Percentiles rank a stretch among this genome's conserved stretches.
Evolutionary conservation across 2,797 vertebrate genomes (phyloP).

Genomic region (Melanotaenia pygmaea): DNA sequence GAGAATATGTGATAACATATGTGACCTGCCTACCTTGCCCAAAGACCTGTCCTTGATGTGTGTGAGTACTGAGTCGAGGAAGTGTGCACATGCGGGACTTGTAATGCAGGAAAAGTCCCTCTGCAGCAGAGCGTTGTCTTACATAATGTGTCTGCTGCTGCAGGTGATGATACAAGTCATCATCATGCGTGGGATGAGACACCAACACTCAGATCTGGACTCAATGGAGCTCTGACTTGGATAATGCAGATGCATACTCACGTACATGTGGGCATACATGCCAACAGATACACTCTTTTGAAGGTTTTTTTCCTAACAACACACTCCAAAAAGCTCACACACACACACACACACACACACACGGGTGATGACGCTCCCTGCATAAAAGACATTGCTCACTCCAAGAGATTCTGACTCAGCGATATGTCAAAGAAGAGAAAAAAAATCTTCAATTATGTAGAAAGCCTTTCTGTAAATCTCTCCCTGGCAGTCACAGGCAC

Average conservation of each 20-base stretch:
- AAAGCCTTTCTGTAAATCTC: constrained; percentile 83
- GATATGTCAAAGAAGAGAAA: constrained; percentile 60
- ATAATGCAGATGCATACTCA: constrained; percentile 31
- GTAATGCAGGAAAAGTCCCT: constrained; percentile 52
- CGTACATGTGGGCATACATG: not conserved
- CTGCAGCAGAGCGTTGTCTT: constrained; percentile 62
- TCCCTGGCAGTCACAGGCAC: constrained; percentile 61
- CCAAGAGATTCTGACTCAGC: constrained; percentile 78
- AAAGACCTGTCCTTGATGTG: constrained; percentile 43
- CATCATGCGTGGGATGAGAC: constrained; percentile 58
- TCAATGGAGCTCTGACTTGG: constrained; percentile 50
- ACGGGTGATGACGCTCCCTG: constrained; percentile 20
- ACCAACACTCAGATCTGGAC: constrained; percentile 50
- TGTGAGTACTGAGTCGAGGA: constrained; percentile 11
- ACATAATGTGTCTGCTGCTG: constrained; percentile 63
- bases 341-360: constrained; percentile 1
- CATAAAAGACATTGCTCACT: constrained; percentile 64
- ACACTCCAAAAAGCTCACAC: not conserved
- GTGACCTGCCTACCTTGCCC: constrained; percentile 52
- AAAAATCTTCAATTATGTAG: constrained; percentile 82
- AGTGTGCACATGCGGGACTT: not conserved
- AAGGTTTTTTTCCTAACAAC: constrained; percentile 6
- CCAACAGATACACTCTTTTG: constrained; percentile 4
- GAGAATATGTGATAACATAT: constrained; percentile 38
- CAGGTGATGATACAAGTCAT: constrained; percentile 74